phyloP scores from a whole-genome alignment of 2,888 invertebrate species.

The Masnerella sp. region DNA sequence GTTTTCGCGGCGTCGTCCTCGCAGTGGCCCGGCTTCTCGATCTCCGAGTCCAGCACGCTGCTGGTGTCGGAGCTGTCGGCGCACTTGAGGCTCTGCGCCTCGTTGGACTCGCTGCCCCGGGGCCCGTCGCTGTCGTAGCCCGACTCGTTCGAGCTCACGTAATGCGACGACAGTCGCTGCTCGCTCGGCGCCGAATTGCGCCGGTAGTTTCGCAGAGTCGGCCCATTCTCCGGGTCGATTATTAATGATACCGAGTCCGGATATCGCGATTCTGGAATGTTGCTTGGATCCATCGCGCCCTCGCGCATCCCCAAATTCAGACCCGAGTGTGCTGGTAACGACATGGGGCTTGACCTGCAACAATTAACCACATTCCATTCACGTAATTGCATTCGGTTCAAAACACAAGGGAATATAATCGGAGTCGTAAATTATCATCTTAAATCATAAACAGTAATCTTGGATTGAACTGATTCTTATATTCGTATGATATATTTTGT shows the following conservation, averaged over 20 bases:
- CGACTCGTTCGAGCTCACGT: constrained; percentile 89
- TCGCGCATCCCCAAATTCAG: constrained; percentile 41
- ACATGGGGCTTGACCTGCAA: not conserved
- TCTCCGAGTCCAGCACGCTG: constrained; percentile 78
- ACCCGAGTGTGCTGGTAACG: not conserved
- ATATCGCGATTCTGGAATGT: constrained; percentile 63
- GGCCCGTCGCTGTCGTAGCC: constrained; percentile 89
- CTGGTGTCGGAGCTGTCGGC: constrained; percentile 74
- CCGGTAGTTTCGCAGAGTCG: constrained; percentile 66
- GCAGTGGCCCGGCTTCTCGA: constrained; percentile 76
- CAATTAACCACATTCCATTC: no score
- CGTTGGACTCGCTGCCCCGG: constrained; percentile 72
- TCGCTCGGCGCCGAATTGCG: constrained; percentile 73
- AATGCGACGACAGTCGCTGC: constrained; percentile 79
- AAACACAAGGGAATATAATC: no score
- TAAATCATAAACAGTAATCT: no score
- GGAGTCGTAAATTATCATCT: not conserved
- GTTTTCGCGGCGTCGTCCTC: constrained; percentile 50
- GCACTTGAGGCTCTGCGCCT: constrained; percentile 70
- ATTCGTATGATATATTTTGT: no score
- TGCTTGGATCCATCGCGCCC: constrained; percentile 35
- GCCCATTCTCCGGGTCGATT: constrained; percentile 52
- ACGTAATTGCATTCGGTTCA: no score
- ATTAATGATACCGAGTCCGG: constrained; percentile 64
- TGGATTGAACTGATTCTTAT: no score